Base-by-base conservation (phyloP, 1,140 invertebrate species). In the Argopecten irradians region DNA sequence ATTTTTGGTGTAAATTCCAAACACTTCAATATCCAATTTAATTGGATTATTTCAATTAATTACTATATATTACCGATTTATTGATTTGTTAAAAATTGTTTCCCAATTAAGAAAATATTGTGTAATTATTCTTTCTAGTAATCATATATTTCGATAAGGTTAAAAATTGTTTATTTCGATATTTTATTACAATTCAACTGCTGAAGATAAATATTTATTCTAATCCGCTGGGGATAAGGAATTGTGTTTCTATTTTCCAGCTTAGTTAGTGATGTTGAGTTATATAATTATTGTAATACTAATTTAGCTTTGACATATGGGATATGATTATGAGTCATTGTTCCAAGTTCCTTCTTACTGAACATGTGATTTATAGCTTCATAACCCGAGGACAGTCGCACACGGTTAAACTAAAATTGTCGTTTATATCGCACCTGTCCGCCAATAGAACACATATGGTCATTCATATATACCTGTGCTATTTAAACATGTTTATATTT, bases 361-460 rank as follows among this genome's bases (percentile, higher is more conserved):
- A 71, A 5, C 55, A 11, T 3, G 55, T 71, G 55, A 71, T 71
- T 71, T 71, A 71, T 71, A 71, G 55, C 28, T 71, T 71, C 43
- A 46, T 71, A 71, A 71, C 55, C 55, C 55, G 55, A 71, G 55
- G 55, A 71, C 55, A 71, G 28, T 71, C 55, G n/a, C n/a, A 71
- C 55, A 71, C 55, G 55, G 55, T 71, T 71, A 28, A 71, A 71
- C 55, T 11, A 11, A n/a, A 28, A 71, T 71, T 3, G 55, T 28
- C n/a, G n/a, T 71, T 28, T 16, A n/a, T 16, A 71, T 71, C 55
- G 55, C 55, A 28, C 55, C n/a, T 71, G 55, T 71, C 55, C 55
- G 55, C n/a, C 55, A 71, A 71, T 5, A 71, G n/a, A n/a, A 8
- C 22, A 71, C 22, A 71, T n/a, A 28, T 71, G 55, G 55, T 71